Base-by-base conservation (phyloP, 2,113 vertebrate genomes). In the Aix galericulata region DNA sequence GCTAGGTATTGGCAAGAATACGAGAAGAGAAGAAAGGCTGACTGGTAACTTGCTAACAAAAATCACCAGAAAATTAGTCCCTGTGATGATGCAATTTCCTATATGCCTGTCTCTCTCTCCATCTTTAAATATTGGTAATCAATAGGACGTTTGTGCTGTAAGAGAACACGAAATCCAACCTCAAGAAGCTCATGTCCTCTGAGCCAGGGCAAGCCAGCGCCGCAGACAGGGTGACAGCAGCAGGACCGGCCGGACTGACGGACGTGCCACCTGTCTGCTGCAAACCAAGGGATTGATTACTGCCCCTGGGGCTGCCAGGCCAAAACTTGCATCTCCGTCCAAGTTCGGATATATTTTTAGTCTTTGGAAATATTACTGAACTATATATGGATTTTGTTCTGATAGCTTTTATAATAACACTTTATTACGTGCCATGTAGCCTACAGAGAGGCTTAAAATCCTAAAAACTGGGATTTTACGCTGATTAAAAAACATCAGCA, bases 311-410 rank as follows among this genome's bases (percentile, higher is more conserved):
- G 8, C 1, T 84, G 63, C 89, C 64, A 95, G 73, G 67, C 50
- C 31, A 86, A 93, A 94, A 95, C 55, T 73, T 84, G 68, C 62
- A 44, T 55, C 80, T 66, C 89, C 4, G 2, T 85, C 88, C 86
- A 96, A 96, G 91, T 72, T 58, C 22, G 27, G 22, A 81, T 88
- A 21, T 97, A 95, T 95, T 96, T 97, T 97, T 95, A 97, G 94
- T 82, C 60, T 42, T 94, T 64, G 63, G 78, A 95, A 91, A 93
- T 69, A 94, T 91, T 93, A 64, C 74, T 58, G 63, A 8, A 34
- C 63, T 94, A 85, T 80, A 84, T 82, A 71, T 8, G 20, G 59
- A 76, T 80, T 86, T 53, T 93, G n/a, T 80, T 95, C 80, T 46
- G 91, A 75, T 29, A 94, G 27, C 3, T 81, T 73, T 85, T 93